Percentiles rank a stretch among this genome's conserved stretches.
Evolutionary conservation across 2,113 vertebrate genomes (phyloP).

Genomic region (Dipodomys stephensi): DNA sequence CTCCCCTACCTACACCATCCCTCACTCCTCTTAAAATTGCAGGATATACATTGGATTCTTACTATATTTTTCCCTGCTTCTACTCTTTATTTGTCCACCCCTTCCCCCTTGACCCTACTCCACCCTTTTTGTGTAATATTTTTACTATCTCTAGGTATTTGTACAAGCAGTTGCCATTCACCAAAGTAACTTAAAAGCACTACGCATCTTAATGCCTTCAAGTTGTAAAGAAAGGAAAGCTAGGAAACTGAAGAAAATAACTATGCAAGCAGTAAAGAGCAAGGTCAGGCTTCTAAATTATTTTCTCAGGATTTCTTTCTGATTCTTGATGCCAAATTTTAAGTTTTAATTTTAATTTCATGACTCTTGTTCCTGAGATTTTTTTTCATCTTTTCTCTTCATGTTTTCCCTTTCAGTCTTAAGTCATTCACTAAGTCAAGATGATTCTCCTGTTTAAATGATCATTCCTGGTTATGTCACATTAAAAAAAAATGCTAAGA

Average conservation of each 20-base stretch:
- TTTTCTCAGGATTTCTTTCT: background rate
- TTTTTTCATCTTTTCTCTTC: background rate
- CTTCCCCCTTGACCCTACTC: too few relatives aligned
- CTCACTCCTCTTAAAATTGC: too few relatives aligned
- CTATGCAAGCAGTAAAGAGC: background rate
- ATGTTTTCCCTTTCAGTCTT: background rate
- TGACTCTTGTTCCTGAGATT: background rate
- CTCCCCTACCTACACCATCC: too few relatives aligned
- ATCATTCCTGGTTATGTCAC: background rate
- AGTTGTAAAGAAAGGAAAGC: background rate
- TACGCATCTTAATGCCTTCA: background rate
- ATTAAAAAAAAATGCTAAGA: background rate
- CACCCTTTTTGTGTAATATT: too few relatives aligned
- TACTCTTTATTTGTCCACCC: too few relatives aligned
- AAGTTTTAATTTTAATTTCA: background rate
- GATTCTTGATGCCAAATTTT: background rate
- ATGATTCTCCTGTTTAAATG: background rate
- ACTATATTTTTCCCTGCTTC: too few relatives aligned
- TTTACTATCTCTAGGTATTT: too few relatives aligned
- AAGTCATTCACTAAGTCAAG: background rate
- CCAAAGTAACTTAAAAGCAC: too few relatives aligned
- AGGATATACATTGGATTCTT: too few relatives aligned
- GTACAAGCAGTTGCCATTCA: too few relatives aligned
- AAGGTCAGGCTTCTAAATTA: background rate
- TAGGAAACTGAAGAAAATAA: background rate